Base-by-base conservation (phyloP, 1,140 invertebrate species). In the Lanistes nyassanus region DNA sequence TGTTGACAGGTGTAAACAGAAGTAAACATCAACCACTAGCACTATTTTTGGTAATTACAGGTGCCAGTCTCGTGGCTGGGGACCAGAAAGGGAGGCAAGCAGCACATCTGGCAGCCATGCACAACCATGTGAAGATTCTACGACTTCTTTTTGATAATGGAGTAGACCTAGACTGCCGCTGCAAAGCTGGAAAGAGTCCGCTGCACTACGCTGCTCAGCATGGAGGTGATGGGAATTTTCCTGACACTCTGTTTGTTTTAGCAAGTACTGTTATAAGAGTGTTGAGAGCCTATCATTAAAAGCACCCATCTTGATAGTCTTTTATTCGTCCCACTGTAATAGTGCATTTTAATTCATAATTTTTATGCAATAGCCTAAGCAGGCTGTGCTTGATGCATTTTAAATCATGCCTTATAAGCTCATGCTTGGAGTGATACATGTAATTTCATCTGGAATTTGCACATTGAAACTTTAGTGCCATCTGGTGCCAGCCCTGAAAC, bases 161-260 rank as follows among this genome's bases (percentile, higher is more conserved):
- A 16, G 80, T 86, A 21, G 83, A 86, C 62, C 77, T 87, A 19
- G 82, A 86, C 72, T 81, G 81, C 70, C 64, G 75, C 21, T 86
- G 85, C 79, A 70, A 83, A 23, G 34, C 75, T 34, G 83, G 83
- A 42, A 87, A 85, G 74, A 82, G 81, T 21, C 86, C 86, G 7
- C 74, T 88, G 16, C 87, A 88, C 68, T 87, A 83, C 75, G 86
- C 86, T 65, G 85, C 85, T 19, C 84, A 87, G 66, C 74, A 87
- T 83, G 87, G 87, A 79, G 80, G 87, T 88, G 76, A 60, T 77
- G 77, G 6, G 36, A n/a, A 42, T 71, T 2, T 75, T 53, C 37
- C 19, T 64, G 5, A 31, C 2, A 21, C 66, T 26, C 3, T 51
- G 2, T 1, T 67, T 9, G n/a, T 58, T 26, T 21, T 7, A 34